Evolutionary conservation across 2,113 vertebrate genomes (phyloP), one percentile per base, ranked within the genome.

Genomic region (Aspidoscelis tigris): DNA sequence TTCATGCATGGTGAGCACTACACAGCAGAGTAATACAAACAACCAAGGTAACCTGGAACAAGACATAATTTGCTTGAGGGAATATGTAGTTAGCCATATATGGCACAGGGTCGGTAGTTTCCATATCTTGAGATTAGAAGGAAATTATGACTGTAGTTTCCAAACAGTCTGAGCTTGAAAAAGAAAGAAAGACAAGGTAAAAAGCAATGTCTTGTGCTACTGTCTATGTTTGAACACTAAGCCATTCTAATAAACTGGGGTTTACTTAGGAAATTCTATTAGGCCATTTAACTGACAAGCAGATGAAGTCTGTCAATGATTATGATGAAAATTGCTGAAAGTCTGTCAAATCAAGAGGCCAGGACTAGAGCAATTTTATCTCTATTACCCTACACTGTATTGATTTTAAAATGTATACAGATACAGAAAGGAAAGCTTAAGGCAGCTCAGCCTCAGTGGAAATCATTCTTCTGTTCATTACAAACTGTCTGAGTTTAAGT

Each of bases 391-490:
- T 88, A 76, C 44, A 71, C 76, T 84, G n/a, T 70, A 80, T 82
- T 91, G 86, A 78, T 78, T 86, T 88, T 92, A 87, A 2, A 89
- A 84, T 74, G 70, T 75, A 73, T 88, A 70, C 61, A 39, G 66
- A 70, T 64, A 84, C 18, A 24, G 11, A 89, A 87, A 43, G 86
- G 81, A 88, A 93, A 90, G 9, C 66, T 84, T 84, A 87, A 83
- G 64, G 53, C 84, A 75, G 8, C 73, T 92, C 81, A 93, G n/a
- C 33, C 72, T 89, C 83, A 53, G 43, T 93, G 84, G 86, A 91
- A 94, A 92, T 91, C 1, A 61, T 79, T 77, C 89, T 92, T 91
- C 69, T 83, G 8, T 93, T 94, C 88, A 87, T 94, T 92, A 92
- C 71, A 91, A 89, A 83, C 65, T 89, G 77, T 74, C 88, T 84